Base-by-base conservation (phyloP, 2,888 invertebrate species). In the Drosophila rubida region DNA sequence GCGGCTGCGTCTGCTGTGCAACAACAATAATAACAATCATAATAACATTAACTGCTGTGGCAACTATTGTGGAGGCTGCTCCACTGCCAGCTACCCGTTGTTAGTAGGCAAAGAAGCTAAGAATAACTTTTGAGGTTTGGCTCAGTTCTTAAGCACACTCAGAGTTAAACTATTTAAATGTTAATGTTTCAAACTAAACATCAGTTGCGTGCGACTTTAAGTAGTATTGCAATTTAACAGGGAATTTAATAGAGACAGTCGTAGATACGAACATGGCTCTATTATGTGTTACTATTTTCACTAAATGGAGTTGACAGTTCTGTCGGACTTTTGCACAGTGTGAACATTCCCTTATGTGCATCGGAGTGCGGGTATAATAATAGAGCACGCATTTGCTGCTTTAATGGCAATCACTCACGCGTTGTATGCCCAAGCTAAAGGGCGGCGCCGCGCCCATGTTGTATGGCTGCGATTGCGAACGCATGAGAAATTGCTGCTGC, bases 361-460 rank as follows among this genome's bases (percentile, higher is more conserved):
- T 8, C 13, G 1, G 13, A 13, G 13, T 30, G 27, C 16, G 30
- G 25, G 42, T 53, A 27, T 44, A 39, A 27, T 58, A 50, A 39
- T 30, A 49, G n/a, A 41, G 39, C 41, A 32, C n/a, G 19, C 25
- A 19, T 41, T n/a, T 5, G 16, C 42, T 53, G 14, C 27, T 22
- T 32, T 78, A 69, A 85, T 86, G 42, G 61, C 57, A 49, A 39
- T 19, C 44, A 87, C 82, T 83, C 82, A 91, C 91, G 79, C 90
- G 89, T 79, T 91, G 92, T 78, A 90, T 90, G 68, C 91, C 90
- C 78, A 90, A 82, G 69, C 89, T 91, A 44, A 90, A 91, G 67
- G 91, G 90, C 67, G 87, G 82, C 58, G 58, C 77, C 53, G 75
- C 60, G 65, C 74, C 69, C 78, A 83, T 71, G 46, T 59, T 60